A percentile compares a stretch with the other conserved stretches of the same genome.
phyloP scores from a whole-genome alignment of 2,888 invertebrate species.

The Eilema depressum region DNA sequence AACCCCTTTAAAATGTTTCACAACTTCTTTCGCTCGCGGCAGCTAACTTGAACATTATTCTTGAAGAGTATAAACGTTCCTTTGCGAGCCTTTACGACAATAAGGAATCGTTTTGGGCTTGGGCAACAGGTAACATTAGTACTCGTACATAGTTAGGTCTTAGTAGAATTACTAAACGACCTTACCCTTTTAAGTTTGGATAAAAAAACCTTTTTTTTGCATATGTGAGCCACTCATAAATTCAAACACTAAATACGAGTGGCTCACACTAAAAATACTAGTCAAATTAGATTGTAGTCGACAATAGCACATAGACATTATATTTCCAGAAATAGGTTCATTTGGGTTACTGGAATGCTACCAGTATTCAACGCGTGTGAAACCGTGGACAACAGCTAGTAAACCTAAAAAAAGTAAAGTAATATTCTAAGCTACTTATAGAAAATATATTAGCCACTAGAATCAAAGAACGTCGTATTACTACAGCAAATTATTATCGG shows the following conservation, averaged over 20 bases:
- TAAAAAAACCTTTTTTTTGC: too few relatives aligned
- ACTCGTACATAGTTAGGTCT: neutral
- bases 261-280: too few relatives aligned
- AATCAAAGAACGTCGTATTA: neutral
- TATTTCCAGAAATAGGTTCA: neutral
- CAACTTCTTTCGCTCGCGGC: neutral
- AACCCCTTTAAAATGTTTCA: neutral
- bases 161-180: neutral
- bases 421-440: neutral
- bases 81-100: neutral
- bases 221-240: neutral
- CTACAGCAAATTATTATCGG: neutral
- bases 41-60: conserved; percentile 2
- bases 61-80: conserved; percentile 4
- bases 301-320: neutral
- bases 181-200: neutral
- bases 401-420: neutral
- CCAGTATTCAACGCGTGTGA: neutral
- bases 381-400: neutral
- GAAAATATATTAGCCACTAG: neutral
- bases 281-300: too few relatives aligned
- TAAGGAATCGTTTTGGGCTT: neutral
- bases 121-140: neutral
- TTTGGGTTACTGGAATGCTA: neutral
- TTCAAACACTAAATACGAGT: neutral